Percentiles rank a stretch among this genome's conserved stretches.
Evolutionary conservation across 2,888 invertebrate species (phyloP).

Genomic region (Drosophila mimica): DNA sequence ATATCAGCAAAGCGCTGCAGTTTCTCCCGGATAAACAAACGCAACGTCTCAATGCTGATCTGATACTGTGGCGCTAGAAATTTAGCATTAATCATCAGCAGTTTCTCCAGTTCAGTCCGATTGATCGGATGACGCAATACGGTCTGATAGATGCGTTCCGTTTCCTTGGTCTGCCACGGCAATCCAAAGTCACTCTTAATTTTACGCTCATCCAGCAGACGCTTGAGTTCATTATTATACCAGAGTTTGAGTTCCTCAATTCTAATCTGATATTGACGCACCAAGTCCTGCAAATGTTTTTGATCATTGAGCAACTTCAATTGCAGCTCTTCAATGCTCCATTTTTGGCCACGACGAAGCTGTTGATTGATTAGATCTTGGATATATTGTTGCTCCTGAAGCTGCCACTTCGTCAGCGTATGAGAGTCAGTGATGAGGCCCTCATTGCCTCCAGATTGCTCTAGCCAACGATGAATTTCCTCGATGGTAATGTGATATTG

Average conservation of each 20-base stretch:
- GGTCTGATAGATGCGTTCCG: constrained; percentile 75
- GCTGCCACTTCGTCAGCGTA: constrained; percentile 75
- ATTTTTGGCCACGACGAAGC: constrained; percentile 68
- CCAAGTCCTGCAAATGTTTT: constrained; percentile 66
- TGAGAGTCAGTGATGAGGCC: constrained; percentile 66
- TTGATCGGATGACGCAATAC: constrained; percentile 66
- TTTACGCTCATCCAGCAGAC: constrained; percentile 65
- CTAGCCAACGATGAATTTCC: constrained; percentile 78
- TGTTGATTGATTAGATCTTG: constrained; percentile 75
- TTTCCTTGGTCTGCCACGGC: constrained; percentile 79
- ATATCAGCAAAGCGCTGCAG: constrained; percentile 73
- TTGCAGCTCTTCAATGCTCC: constrained; percentile 82
- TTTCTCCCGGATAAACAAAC: constrained; percentile 76
- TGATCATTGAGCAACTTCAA: constrained; percentile 72
- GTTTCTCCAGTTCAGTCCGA: constrained; percentile 67
- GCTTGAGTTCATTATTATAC: constrained; percentile 78
- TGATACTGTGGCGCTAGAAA: constrained; percentile 65
- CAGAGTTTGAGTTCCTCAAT: constrained; percentile 75
- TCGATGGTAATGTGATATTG: constrained; percentile 77
- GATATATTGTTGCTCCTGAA: constrained; percentile 71
- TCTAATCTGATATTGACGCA: constrained; percentile 73
- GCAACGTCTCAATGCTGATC: constrained; percentile 74
- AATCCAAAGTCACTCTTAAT: constrained; percentile 67
- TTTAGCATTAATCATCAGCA: constrained; percentile 60
- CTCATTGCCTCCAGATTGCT: constrained; percentile 62